Evolutionary conservation across 2,888 invertebrate genomes (phyloP), one percentile per base, ranked within the genome.

Genomic region (Arge pagana): DNA sequence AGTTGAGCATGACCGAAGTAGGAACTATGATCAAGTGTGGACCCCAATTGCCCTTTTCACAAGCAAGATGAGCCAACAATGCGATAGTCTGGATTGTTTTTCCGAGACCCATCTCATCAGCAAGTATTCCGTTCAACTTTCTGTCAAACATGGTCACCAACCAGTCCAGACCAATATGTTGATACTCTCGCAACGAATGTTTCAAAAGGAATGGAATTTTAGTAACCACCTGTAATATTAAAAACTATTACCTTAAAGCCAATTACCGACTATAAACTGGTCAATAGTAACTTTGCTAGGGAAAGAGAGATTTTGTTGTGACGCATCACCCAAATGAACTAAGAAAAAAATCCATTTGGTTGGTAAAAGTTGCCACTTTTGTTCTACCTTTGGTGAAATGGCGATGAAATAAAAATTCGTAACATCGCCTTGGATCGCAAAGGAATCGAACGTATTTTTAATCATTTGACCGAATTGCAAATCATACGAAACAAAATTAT

Each of bases 11-110:
- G 43, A 99, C 98, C 61, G 97, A 97, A 11, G 99, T 99, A 54
- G 99, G 99, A 61, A 99, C 99, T 57, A 99, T 92, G 62, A 99
- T 96, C 18, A 99, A 83, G 83, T 99, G 99, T 49, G 99, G 99
- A 24, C 99, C 99, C 99, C 99, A 99, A 73, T 94, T 80, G 76
- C 85, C 85, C 70, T 88, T 88, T 69, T 93, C 94, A 67, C 93
- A 92, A 16, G 97, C 97, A 62, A 97, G 80, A 80, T 97, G 96
- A 18, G 96, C 94, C 57, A 97, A 79, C 60, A 97, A 81, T 6
- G 96, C 92, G 67, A 97, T 96, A 0, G 96, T 97, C 81, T 96
- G 97, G 70, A 97, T 96, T 15, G 96, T 96, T 82, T 96, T 96
- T 59, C 96, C 96, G 60, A 96, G 82, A 66, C 96, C 96, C 96